Percentiles rank a stretch among this genome's conserved stretches.
phyloP scores from a whole-genome alignment of 2,888 invertebrate genomes.

The Callyntrura guangdongensis region DNA sequence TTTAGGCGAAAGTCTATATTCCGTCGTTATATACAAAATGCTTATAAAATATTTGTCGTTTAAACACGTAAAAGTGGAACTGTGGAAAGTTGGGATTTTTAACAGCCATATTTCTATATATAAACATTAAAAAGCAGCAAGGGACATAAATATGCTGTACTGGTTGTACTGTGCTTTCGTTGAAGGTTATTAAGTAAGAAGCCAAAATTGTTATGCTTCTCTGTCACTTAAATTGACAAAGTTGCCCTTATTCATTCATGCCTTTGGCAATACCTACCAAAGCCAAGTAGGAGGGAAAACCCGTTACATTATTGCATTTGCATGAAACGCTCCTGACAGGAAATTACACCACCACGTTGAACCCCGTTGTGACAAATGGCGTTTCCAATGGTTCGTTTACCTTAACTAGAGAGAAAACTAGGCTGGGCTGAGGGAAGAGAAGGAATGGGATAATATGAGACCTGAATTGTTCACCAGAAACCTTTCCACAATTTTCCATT shows the following conservation, averaged over 20 bases:
- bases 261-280: too few species aligned
- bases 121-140: too few species aligned
- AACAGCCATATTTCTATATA: too few species aligned
- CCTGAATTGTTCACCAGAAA: background rate
- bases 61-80: too few species aligned
- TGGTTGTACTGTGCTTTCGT: too few species aligned
- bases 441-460: background rate
- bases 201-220: too few species aligned
- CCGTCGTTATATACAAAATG: background rate
- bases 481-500: background rate
- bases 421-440: background rate
- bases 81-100: too few species aligned
- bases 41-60: too few species aligned
- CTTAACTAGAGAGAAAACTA: slow-evolving; percentile 24
- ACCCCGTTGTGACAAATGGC: slow-evolving; percentile 77
- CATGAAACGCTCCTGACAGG: slow-evolving; percentile 62
- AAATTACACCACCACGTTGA: slow-evolving; percentile 65
- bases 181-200: too few species aligned
- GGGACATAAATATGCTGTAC: too few species aligned
- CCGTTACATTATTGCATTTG: slow-evolving; percentile 52
- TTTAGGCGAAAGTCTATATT: background rate
- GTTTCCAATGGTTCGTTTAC: slow-evolving; percentile 73
- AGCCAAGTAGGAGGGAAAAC: background rate
- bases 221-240: too few species aligned
- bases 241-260: too few species aligned